Evolutionary conservation across 2,797 vertebrate genomes (phyloP).

Genomic region (Hipposideros larvatus): DNA sequence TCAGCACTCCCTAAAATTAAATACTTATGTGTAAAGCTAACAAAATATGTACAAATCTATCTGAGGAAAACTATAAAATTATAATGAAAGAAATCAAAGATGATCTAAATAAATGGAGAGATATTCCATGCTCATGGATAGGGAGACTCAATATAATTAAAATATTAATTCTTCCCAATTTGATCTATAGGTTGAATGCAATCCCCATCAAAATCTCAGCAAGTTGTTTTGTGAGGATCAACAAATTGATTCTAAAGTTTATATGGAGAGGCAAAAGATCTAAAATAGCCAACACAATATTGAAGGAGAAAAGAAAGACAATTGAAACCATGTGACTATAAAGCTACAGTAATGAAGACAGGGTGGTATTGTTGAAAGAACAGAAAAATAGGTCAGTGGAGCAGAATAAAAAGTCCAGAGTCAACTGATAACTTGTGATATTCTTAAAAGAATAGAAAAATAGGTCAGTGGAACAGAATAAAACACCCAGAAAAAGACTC

Average conservation of each 20-base stretch:
- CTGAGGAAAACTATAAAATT: neutral
- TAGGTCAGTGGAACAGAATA: neutral
- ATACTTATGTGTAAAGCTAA: neutral
- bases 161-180: neutral
- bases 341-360: neutral
- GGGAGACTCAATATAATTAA: neutral
- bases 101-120: neutral
- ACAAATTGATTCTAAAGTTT: neutral
- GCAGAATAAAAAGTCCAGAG: too few relatives aligned
- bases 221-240: neutral
- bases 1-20: neutral
- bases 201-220: neutral
- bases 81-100: neutral
- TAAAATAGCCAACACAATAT: neutral
- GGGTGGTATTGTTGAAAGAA: neutral
- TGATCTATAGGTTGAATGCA: neutral
- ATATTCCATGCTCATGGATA: neutral
- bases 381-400: neutral
- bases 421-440: neutral
- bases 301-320: neutral
- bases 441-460: neutral
- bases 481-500: neutral
- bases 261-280: neutral
- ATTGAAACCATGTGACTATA: neutral
- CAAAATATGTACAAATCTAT: neutral